Base-by-base conservation (phyloP, 2,797 vertebrate genomes). In the Channallabes apus region DNA sequence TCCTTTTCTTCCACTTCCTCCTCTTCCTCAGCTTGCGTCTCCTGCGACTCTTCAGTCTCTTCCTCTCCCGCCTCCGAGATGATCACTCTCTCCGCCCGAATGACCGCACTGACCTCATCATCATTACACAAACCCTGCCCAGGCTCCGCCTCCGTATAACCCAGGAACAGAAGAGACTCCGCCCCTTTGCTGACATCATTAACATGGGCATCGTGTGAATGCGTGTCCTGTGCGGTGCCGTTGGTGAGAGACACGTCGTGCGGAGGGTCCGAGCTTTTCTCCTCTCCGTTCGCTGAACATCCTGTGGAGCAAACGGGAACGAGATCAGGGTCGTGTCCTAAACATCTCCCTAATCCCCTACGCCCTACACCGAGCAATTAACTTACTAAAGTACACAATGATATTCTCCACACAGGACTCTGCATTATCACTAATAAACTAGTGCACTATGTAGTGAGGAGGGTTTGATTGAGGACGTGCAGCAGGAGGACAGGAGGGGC, bases 51-150 rank as follows among this genome's bases (percentile, higher is more conserved):
- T 15, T 59, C 27, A 0, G 6, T 76, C 29, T 73, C 62, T 56
- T 91, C 88, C 67, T 94, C 93, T 24, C 89, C 93, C 82, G 95
- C 94, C 6, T 95, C 94, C 51, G 90, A 92, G 89, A 95, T 90
- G 73, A 94, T 93, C 82, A 95, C 93, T 73, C 93, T 83, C 80
- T 95, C 93, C 17, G 95, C 95, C 82, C 93, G 89, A 80, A 94
- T 95, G 79, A 95, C 88, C 65, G 93, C 56, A 58, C 86, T 91
- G n/a, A 59, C 38, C 17, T 89, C 91, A 27, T 91, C 90, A 0
- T 90, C 88, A 24, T 90, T 88, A 24, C 88, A 77, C 9, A 82
- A 78, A 62, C 87, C 83, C n/a, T 72, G 86, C 3, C 41, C 80
- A 32, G 72, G 78, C 79, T 90, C 87, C 3, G 29, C 88, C 38